These are phyloP conservation scores for Nothobranchius kuhntae DNA, from an alignment of 2,113 vertebrate genomes.

Conservation along the genomic window DNA sequence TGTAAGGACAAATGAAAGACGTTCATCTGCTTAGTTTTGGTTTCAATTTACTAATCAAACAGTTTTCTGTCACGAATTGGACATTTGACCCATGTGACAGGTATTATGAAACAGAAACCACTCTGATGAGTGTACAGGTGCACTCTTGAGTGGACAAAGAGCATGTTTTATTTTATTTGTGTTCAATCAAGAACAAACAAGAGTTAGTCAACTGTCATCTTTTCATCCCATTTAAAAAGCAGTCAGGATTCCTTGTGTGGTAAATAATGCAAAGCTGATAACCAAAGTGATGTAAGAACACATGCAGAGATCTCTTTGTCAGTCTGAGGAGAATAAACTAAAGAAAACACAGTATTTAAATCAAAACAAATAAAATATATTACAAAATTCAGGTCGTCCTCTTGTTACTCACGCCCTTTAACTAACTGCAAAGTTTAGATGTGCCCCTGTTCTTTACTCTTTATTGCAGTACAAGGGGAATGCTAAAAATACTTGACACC, in stretches of 20 bases:
- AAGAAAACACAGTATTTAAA: too few relatives aligned
- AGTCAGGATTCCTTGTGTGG: neutral
- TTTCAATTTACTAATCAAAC: neutral
- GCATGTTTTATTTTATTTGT: constrained; percentile 16
- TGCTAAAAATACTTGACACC: constrained; percentile 69
- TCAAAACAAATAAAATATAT: constrained; percentile 1
- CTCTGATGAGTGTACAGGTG: constrained; percentile 2
- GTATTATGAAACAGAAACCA: neutral
- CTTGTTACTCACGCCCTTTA: constrained; percentile 25
- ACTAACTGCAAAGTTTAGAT: constrained; percentile 44
- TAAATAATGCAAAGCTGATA: neutral
- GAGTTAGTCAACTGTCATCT: constrained; percentile 34
- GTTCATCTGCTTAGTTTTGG: too few relatives aligned
- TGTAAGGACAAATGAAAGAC: constrained; percentile 30
- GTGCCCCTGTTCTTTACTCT: constrained; percentile 63
- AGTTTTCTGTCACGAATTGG: neutral
- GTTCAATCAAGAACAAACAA: constrained; percentile 19
- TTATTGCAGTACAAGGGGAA: constrained; percentile 50
- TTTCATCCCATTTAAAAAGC: constrained; percentile 20
- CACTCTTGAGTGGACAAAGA: constrained; percentile 14
- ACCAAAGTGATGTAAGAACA: too few relatives aligned
- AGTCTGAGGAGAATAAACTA: too few relatives aligned
- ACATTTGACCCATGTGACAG: neutral
- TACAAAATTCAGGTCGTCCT: neutral
- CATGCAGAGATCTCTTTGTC: too few relatives aligned